Evolutionary conservation across 2,888 invertebrate genomes (phyloP).

Genomic region (Sceliomorpha sp.): DNA sequence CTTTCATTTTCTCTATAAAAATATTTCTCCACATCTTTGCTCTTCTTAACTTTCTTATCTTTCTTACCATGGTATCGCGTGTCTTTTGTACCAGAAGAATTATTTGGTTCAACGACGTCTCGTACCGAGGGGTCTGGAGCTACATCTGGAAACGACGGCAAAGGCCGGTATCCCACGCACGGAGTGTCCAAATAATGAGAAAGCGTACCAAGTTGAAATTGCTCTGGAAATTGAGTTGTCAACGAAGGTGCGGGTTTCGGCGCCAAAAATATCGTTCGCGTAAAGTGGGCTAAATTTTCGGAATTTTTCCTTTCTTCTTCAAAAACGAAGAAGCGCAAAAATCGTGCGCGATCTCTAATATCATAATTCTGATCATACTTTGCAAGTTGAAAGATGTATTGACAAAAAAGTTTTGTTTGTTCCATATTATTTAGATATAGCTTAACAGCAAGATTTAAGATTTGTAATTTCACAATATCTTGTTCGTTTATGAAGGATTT

Average conservation of each 20-base stretch:
- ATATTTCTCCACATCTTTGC: constrained; percentile 83
- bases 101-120: constrained; percentile 83
- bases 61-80: constrained; percentile 63
- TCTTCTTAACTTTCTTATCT: constrained; percentile 73
- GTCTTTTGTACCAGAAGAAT: constrained; percentile 70
- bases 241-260: constrained; percentile 96
- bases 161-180: constrained; percentile 92
- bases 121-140: constrained; percentile 89
- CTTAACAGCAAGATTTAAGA: constrained; percentile 96
- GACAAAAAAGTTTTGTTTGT: constrained; percentile 92
- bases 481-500: constrained; percentile 94
- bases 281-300: constrained; percentile 83
- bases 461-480: constrained; percentile 97
- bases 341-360: constrained; percentile 95
- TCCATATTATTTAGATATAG: constrained; percentile 93
- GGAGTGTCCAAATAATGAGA: constrained; percentile 95
- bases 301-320: constrained; percentile 81
- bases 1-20: constrained; percentile 80
- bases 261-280: constrained; percentile 92
- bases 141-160: constrained; percentile 90
- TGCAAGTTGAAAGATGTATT: constrained; percentile 96
- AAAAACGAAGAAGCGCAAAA: constrained; percentile 91
- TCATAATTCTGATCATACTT: constrained; percentile 99
- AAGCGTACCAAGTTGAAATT: constrained; percentile 95
- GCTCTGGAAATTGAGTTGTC: constrained; percentile 91